These are phyloP conservation scores for Drosophila acutilabella DNA, from an alignment of 2,888 invertebrate genomes.

Conservation along the genomic window DNA sequence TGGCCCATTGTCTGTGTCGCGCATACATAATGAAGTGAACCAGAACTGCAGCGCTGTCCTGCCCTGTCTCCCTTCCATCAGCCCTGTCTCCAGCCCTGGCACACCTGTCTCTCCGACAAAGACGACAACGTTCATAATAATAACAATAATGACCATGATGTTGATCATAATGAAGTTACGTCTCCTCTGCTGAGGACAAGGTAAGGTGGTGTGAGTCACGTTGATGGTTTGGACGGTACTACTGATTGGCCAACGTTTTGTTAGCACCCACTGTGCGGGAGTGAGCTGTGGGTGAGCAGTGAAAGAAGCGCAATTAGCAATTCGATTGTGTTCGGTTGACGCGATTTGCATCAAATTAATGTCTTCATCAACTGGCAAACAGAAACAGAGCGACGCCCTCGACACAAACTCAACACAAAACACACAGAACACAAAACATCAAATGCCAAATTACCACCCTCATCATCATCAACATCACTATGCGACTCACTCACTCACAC, in stretches of 20 bases:
- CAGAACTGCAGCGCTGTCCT: constrained; percentile 26
- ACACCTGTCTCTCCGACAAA: constrained; percentile 36
- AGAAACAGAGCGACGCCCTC: constrained; percentile 39
- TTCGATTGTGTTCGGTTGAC: constrained; percentile 80
- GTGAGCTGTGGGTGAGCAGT: constrained; percentile 45
- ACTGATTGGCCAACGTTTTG: constrained; percentile 69
- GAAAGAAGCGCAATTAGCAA: constrained; percentile 83
- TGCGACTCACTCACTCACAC: too few species aligned
- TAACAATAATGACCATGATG: constrained; percentile 40
- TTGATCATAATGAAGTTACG: constrained; percentile 33
- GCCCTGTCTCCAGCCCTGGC: background rate
- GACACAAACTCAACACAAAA: constrained; percentile 1
- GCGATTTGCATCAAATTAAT: constrained; percentile 81
- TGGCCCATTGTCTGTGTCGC: constrained; percentile 79
- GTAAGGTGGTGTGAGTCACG: constrained; percentile 1
- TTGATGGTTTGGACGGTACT: background rate
- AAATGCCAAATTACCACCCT: background rate
- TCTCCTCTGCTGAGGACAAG: constrained; percentile 26
- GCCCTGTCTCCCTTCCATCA: background rate
- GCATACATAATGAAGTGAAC: constrained; percentile 77
- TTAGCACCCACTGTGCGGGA: constrained; percentile 47
- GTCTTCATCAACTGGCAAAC: constrained; percentile 71
- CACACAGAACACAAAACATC: constrained; percentile 3
- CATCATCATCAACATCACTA: too few species aligned
- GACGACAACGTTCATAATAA: constrained; percentile 23